phyloP scores from a whole-genome alignment of 2,113 vertebrate species.

The Cygnus buccinator region DNA sequence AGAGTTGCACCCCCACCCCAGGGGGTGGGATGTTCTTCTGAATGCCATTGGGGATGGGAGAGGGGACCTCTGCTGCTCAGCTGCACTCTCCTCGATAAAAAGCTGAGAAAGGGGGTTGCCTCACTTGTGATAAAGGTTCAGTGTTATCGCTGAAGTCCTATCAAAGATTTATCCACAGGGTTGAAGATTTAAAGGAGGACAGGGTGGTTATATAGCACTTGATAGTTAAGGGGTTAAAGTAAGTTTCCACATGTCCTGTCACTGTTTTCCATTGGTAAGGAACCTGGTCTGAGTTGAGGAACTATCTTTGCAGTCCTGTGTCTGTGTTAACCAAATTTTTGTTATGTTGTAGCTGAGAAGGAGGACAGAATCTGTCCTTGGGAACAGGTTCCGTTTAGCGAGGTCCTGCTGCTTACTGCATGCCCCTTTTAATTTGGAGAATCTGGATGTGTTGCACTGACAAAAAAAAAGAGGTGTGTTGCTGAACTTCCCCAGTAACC shows the following conservation, averaged over 20 bases:
- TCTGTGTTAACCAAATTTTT: not conserved
- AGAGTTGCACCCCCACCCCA: not conserved
- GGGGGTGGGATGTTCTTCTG: slow-evolving; percentile 5
- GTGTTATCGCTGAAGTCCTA: slow-evolving; percentile 33
- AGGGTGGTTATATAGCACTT: slow-evolving; percentile 27
- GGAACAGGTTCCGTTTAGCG: fast-evolving
- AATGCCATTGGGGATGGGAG: not conserved
- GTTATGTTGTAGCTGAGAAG: not conserved
- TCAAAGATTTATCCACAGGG: slow-evolving; percentile 7
- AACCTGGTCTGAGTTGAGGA: not conserved
- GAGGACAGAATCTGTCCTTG: not conserved
- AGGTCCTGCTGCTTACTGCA: not conserved
- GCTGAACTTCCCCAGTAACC: not conserved
- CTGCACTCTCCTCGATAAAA: not conserved
- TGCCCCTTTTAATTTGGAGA: not conserved
- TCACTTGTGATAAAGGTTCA: not conserved
- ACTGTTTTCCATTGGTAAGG: not conserved
- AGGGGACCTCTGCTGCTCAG: slow-evolving; percentile 16
- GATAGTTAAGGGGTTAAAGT: not conserved
- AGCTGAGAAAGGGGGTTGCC: not conserved
- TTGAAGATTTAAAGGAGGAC: slow-evolving; percentile 26
- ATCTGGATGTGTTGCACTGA: not conserved
- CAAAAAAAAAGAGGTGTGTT: not conserved
- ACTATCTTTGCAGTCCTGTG: not conserved
- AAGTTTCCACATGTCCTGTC: not conserved